Evolutionary conservation across 2,113 vertebrate genomes (phyloP), one percentile per base, ranked within the genome.

Genomic region (Stomatorhinus ivindoensis): DNA sequence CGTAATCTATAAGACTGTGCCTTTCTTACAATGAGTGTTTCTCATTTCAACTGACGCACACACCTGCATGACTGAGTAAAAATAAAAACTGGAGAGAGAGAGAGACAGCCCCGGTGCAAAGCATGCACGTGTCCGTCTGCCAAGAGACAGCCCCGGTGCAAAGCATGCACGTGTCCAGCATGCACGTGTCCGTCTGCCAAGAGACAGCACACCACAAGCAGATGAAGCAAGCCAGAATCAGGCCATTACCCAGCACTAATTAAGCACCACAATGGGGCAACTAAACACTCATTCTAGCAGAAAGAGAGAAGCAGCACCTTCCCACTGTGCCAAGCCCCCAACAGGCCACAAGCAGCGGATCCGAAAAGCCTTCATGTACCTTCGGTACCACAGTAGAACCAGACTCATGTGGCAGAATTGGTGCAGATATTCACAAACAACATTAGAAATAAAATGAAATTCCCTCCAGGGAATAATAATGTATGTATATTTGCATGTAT

Each of bases 281-380:
- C 69, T 39, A 76, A 76, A 76, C 35, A 39, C 69, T 65, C 69
- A 39, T 76, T 76, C 27, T 58, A 39, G 53, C 53, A 58, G 35
- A 92, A 93, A 93, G 91, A 92, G 58, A 50, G 90, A 87, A 89
- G 90, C 91, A 90, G 90, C 31, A 35, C 69, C 31, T 76, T 76
- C 69, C 31, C 31, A 31, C 27, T 76, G 69, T 17, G 31, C 27
- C 31, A 35, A 31, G 69, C 13, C 1, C 1, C 31, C 11, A 35
- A 11, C 13, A 15, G 27, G 69, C 69, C 31, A 35, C 1, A 13
- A 39, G 15, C 69, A 76, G 31, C 4, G 17, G 51, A 19, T 76
- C 27, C 1, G 4, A 73, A 73, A 6, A n/a, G 58, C 58, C 24
- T 61, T 27, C n/a, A 10, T n/a, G 58, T 61, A 31, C 31, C 15